A percentile compares a stretch with the other conserved stretches of the same genome.
Evolutionary conservation across 1,140 invertebrate genomes (phyloP).

Genomic region (Hesperophylax magnus): DNA sequence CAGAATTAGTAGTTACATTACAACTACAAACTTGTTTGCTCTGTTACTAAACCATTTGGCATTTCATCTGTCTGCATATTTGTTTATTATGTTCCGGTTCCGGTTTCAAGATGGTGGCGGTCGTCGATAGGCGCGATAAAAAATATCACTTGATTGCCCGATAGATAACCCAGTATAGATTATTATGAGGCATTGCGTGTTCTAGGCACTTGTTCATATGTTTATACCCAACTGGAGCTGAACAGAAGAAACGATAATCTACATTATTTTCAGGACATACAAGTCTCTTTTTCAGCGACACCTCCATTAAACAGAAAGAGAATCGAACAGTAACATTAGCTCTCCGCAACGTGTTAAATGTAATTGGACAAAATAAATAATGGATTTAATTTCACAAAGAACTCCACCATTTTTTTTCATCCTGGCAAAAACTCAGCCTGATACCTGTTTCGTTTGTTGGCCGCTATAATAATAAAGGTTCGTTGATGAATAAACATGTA

Average conservation of each 20-base stretch:
- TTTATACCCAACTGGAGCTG: not conserved
- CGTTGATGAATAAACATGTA: slow-evolving; percentile 3
- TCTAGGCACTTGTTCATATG: not conserved
- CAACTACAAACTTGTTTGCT: too few relatives aligned
- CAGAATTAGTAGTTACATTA: too few relatives aligned
- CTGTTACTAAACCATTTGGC: too few relatives aligned
- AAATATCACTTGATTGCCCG: too few relatives aligned
- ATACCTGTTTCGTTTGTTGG: not conserved
- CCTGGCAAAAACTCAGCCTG: not conserved
- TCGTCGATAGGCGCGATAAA: too few relatives aligned
- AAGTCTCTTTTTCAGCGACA: not conserved
- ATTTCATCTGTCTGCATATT: too few relatives aligned
- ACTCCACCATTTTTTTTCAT: not conserved
- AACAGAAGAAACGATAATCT: not conserved
- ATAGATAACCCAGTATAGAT: too few relatives aligned
- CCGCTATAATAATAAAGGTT: not conserved
- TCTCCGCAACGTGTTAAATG: slow-evolving; percentile 32
- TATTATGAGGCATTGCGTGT: too few relatives aligned
- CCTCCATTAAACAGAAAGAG: not conserved
- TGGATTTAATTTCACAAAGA: not conserved
- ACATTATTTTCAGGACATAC: not conserved
- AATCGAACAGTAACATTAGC: not conserved
- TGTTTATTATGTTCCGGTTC: too few relatives aligned
- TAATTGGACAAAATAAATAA: slow-evolving; percentile 40
- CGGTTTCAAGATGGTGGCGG: too few relatives aligned